Base-by-base conservation (phyloP, 2,113 vertebrate species). In the Oncorhynchus masou region DNA sequence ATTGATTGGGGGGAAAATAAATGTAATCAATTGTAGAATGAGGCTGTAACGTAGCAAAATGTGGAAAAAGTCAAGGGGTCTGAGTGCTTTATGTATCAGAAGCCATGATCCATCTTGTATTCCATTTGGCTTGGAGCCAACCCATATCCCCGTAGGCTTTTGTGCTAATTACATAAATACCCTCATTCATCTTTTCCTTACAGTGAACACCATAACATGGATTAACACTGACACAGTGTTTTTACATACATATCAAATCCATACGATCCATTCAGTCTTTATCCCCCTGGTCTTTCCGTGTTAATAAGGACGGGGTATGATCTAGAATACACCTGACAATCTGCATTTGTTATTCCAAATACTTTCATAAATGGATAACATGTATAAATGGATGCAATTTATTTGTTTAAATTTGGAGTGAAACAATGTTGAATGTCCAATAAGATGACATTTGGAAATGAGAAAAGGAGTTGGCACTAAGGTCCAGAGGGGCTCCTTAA, bases 61-160 rank as follows among this genome's bases (percentile, higher is more conserved):
- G 34, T 34, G 34, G 34, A 34, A 7, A 7, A 34, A 34, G 6
- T 34, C 6, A 34, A 34, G 34, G 6, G 34, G 34, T 34, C 34
- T 34, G 34, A 34, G 7, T 34, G 0, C 34, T 34, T 34, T 68
- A 84, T 86, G 81, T 70, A 78, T 77, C 71, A 84, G 62, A 83
- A 65, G 24, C 84, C 74, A 70, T 24, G 31, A 88, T 89, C 81
- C 79, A 87, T 88, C 81, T 80, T 81, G 60, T 54, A 75, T 77
- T 82, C 73, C 73, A 79, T 85, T 88, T 86, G 9, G 9, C 39
- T 45, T 45, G 74, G 45, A 86, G 87, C 84, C 39, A 83, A 86
- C 85, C 79, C 71, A 79, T 84, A 74, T 90, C 87, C 83, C 87
- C 80, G 85, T 75, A 84, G 86, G 83, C 81, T 81, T 86, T 83